Base-by-base conservation (phyloP, 1,140 invertebrate species). In the Pseudomyrmex dendroicus region DNA sequence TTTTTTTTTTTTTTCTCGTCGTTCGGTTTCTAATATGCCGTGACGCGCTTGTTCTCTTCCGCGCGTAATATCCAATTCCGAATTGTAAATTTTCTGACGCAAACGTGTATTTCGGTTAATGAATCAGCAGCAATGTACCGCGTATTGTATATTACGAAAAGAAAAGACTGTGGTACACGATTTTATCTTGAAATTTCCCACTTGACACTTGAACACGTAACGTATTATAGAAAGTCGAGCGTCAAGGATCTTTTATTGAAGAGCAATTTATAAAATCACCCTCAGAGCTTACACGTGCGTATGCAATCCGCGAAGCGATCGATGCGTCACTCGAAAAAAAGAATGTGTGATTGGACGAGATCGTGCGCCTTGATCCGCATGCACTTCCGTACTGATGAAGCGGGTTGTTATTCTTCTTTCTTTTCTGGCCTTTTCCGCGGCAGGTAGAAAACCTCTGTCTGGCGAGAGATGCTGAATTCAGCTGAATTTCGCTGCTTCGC, bases 401-500 rank as follows among this genome's bases (percentile, higher is more conserved):
- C 83, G 67, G 84, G 72, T 86, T 86, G 77, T 88, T 89, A 78
- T 59, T 67, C 84, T 68, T 86, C 82, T 68, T 77, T 68, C 61
- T 82, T 57, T 20, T 68, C 20, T 13, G 17, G n/a, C 8, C 3
- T 17, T 54, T 54, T 56, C 68, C 5, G 3, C 35, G 35, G 48
- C 72, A 63, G 82, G 67, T 68, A 70, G 67, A 84, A 88, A 82
- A 82, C 44, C 85, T 66, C 84, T 64, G 70, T 62, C 64, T 68
- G 70, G 61, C 73, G 57, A 66, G 82, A 35, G 35, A 35, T 35
- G 76, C 59, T 76, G 78, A 44, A 76, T 87, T 87, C 77, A 87
- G 84, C 52, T n/a, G n/a, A 57, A 87, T 84, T 84, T 62, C 86
- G 59, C 82, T 85, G 87, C 82, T 87, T 83, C 76, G 35, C 85